Evolutionary conservation across 2,113 vertebrate species (phyloP), one percentile per base, ranked within the genome.

Genomic region (Dolichallabes microphthalmus): DNA sequence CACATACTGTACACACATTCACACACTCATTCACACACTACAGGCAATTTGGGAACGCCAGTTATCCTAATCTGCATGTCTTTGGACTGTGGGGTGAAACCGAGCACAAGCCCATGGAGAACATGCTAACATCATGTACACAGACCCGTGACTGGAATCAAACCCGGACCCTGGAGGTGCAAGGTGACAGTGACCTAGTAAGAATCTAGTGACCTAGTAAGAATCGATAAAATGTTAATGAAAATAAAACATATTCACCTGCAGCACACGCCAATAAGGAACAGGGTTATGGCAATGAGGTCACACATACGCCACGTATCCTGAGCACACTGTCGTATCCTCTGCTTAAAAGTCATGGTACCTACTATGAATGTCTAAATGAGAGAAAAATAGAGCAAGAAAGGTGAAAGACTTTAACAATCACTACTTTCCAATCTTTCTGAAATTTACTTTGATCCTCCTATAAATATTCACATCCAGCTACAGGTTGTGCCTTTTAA

Each of bases 261-360:
- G 95, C 94, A 96, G 82, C 89, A 89, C 10, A 96, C 53, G 2
- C 96, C 97, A 13, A 95, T 76, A 57, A 97, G 90, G 90, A 98
- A 98, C 50, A 96, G 93, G 4, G 75, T 9, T 39, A 98, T 92
- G 68, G 97, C 97, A 25, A 91, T 88, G 61, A 98, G 85, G 90
- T 97, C 96, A 60, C 93, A 95, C 85, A 95, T 96, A 91, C 97
- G 97, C 97, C 97, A 97, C 8, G 96, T 69, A 80, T 97, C 95
- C 0, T 94, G 91, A 74, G 95, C 87, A 91, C 97, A 98, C 11
- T 93, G 84, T 30, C 92, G 91, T 58, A 96, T 35, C 22, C 93
- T 94, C 87, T 94, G 95, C 55, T 83, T 86, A 90, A 94, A 83
- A 0, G 92, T 91, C 85, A 87, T 89, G 10, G 66, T 88, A 1